Base-by-base conservation (phyloP, 2,797 vertebrate species). In the Malacoraja senta region DNA sequence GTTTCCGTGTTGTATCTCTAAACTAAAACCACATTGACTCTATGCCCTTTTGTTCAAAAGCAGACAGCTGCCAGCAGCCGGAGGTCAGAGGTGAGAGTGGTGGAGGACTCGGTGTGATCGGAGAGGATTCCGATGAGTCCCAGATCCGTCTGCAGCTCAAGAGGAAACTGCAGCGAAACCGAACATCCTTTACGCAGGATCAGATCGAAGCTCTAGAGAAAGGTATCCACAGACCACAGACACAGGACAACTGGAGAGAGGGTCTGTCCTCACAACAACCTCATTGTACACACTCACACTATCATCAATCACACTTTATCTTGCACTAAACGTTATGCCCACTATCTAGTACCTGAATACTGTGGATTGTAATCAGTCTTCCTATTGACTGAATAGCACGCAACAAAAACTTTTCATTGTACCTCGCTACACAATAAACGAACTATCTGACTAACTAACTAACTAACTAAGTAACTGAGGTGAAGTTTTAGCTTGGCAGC, bases 191-290 rank as follows among this genome's bases (percentile, higher is more conserved):
- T 95, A 97, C 97, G 32, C 97, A 97, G 95, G 97, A 98, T 95
- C 97, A 98, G 96, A 97, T 98, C 90, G 97, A 98, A 94, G 97
- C 97, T 76, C 95, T 98, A 95, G 97, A 98, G 96, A 98, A 97
- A 97, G 97, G 97, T 98, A 95, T 2, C 8, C 0, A 4, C 35
- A 1, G 0, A 15, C n/a, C 15, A 53, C 4, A 53, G 44, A 7
- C 44, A 53, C 44, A 53, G 44, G 44, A 44, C 44, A 44, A 44
- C 44, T 2, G 3, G 44, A 53, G 44, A 53, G 44, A 53, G 44
- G 44, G 6, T 53, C 44, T 53, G 44, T 53, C 4, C 44, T 53
- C 44, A 53, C 76, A 77, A 74, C 29, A n/a, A 77, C 76, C 32
- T n/a, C 29, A 77, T 77, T 77, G 3, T 10, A 1, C 44, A 6